Conservation (phyloP, 2,888 invertebrate genomes). For the Brenthis daphne region DNA sequence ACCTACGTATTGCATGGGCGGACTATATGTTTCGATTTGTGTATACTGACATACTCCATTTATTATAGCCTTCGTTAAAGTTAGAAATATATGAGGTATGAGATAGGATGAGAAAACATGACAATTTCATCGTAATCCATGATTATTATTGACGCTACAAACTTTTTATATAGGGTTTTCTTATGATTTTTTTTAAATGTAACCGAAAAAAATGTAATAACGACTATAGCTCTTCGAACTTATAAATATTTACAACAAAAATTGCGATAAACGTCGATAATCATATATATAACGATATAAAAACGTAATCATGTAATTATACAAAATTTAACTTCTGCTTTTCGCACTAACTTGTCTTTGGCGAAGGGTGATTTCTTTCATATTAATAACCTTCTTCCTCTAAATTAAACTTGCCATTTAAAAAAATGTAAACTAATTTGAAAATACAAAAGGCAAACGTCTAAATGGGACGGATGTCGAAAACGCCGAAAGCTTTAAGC, state of each 20-base stretch:
- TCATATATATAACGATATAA: slow-evolving; percentile 14
- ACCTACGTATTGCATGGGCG: slow-evolving; percentile 40
- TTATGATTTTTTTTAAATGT: background rate
- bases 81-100: background rate
- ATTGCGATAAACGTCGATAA: slow-evolving; percentile 13
- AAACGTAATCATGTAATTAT: slow-evolving; percentile 24
- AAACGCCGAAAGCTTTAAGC: slow-evolving; percentile 38
- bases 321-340: slow-evolving; percentile 18
- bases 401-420: slow-evolving; percentile 23
- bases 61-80: too few relatives aligned
- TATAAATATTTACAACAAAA: slow-evolving; percentile 11
- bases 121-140: slow-evolving; percentile 15
- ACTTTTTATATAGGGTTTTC: background rate
- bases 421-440: slow-evolving; percentile 34
- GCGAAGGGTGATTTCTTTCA: slow-evolving; percentile 29
- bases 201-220: slow-evolving; percentile 6
- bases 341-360: slow-evolving; percentile 23
- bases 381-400: slow-evolving; percentile 26
- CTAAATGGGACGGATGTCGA: slow-evolving; percentile 38
- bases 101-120: too few relatives aligned
- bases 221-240: slow-evolving; percentile 7
- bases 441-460: slow-evolving; percentile 26
- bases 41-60: slow-evolving; percentile 5
- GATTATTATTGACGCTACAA: slow-evolving; percentile 4
- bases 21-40: slow-evolving; percentile 31